Conservation (phyloP, 2,888 invertebrate genomes). For the Cryptocephalus moraei region DNA sequence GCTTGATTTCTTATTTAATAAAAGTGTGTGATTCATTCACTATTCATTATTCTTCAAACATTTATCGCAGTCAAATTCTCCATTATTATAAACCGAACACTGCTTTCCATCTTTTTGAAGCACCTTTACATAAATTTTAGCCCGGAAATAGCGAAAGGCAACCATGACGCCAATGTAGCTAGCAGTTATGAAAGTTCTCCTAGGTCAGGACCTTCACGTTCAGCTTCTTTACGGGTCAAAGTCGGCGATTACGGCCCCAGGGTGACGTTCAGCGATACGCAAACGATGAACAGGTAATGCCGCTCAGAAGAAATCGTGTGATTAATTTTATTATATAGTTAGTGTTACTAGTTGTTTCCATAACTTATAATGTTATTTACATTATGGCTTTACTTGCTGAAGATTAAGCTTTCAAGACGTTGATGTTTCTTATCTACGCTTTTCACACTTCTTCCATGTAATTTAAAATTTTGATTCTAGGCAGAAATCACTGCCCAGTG, state of each 20-base stretch:
- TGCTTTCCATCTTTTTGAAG: constrained; percentile 3
- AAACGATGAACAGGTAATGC: constrained; percentile 42
- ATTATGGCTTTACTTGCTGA: too few relatives aligned
- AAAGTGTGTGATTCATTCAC: too few relatives aligned
- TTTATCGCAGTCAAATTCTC: too few relatives aligned
- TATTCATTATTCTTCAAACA: too few relatives aligned
- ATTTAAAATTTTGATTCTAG: constrained; percentile 28
- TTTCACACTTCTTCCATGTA: background rate
- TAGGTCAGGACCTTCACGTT: constrained; percentile 57
- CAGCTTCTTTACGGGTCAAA: constrained; percentile 55
- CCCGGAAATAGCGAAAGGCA: constrained; percentile 42
- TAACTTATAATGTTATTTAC: too few relatives aligned
- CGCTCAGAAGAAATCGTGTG: too few relatives aligned
- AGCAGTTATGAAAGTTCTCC: constrained; percentile 66
- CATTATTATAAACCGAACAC: background rate
- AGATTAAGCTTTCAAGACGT: too few relatives aligned
- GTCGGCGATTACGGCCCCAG: constrained; percentile 40
- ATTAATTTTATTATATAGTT: too few relatives aligned
- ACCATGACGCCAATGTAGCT: constrained; percentile 35
- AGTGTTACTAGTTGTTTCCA: too few relatives aligned
- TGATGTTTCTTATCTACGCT: too few relatives aligned
- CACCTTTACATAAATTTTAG: constrained; percentile 16
- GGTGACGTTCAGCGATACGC: constrained; percentile 52
- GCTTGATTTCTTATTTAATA: too few relatives aligned
- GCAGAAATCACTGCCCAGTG: constrained; percentile 72